These are phyloP conservation scores for Spea hammondii DNA, from an alignment of 2,797 vertebrate genomes.

Conservation along the genomic window DNA sequence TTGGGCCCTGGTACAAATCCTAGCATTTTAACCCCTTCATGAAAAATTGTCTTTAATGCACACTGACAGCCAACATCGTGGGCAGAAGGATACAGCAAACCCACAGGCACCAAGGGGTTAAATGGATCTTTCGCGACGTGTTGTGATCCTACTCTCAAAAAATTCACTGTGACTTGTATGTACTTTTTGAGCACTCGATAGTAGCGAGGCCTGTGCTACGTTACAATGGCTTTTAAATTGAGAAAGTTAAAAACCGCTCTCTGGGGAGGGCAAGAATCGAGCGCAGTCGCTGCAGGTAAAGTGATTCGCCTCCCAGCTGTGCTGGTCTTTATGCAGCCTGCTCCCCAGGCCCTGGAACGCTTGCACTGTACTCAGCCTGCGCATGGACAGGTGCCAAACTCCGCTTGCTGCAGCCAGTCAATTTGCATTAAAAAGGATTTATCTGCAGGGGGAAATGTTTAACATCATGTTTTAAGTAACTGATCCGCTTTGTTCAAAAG, in stretches of 20 bases:
- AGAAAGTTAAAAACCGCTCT: not conserved
- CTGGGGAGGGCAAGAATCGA: conserved; percentile 12
- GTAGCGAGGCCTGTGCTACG: too few species aligned
- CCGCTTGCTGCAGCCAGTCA: conserved; percentile 11
- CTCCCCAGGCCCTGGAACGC: not conserved
- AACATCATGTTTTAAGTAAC: conserved; percentile 48
- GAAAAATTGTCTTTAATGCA: too few species aligned
- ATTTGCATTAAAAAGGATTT: conserved; percentile 52
- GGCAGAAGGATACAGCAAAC: too few species aligned
- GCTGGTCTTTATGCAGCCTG: not conserved
- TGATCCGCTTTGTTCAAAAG: conserved; percentile 40
- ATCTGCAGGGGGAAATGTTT: conserved; percentile 49
- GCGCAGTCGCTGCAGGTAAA: conserved; percentile 13
- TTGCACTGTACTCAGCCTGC: conserved; percentile 9
- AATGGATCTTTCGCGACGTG: too few species aligned
- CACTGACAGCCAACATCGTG: too few species aligned
- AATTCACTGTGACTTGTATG: too few species aligned
- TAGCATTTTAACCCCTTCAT: too few species aligned
- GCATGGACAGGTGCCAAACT: conserved; percentile 35
- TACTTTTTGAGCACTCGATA: too few species aligned
- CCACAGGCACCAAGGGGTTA: too few species aligned
- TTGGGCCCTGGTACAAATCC: too few species aligned
- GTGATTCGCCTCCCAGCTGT: conserved; percentile 19
- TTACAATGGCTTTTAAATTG: too few species aligned
- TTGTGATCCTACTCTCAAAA: too few species aligned